Percentiles rank a stretch among this genome's conserved stretches.
These are phyloP conservation scores for Urophycis tenuis DNA, from an alignment of 2,797 vertebrate genomes.

Conservation along the genomic window DNA sequence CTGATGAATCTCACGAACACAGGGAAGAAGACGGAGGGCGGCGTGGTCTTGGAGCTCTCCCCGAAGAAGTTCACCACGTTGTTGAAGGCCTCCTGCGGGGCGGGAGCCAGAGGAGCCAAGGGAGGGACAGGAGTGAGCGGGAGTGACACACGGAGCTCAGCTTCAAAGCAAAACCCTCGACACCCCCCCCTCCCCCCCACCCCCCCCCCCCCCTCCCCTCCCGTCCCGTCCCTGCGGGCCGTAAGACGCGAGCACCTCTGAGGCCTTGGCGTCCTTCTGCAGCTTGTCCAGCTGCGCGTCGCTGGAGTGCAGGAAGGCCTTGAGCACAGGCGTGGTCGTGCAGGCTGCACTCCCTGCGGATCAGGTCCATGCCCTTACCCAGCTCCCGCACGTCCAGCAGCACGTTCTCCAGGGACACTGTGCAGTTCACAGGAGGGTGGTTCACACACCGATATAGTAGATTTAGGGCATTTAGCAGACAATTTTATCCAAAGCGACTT, in stretches of 20 bases:
- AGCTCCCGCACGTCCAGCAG: slow-evolving; percentile 91
- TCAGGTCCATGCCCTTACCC: slow-evolving; percentile 93
- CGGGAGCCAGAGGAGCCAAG: not conserved
- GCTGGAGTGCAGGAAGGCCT: slow-evolving; percentile 79
- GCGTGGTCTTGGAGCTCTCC: slow-evolving; percentile 92
- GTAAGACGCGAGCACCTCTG: slow-evolving; percentile 71
- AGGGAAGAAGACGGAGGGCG: slow-evolving; percentile 94
- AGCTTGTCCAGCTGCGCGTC: slow-evolving; percentile 87
- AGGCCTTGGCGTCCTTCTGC: slow-evolving; percentile 85
- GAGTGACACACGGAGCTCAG: not conserved
- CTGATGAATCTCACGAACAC: slow-evolving; percentile 95
- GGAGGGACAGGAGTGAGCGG: not conserved
- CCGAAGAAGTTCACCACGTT: slow-evolving; percentile 94
- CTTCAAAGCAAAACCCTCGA: too few relatives aligned
- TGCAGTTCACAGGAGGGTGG: slow-evolving; percentile 35
- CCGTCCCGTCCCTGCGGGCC: not conserved
- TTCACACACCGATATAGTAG: too few relatives aligned
- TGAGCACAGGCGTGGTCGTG: slow-evolving; percentile 86
- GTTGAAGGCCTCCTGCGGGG: slow-evolving; percentile 87
- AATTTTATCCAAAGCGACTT: too few relatives aligned
- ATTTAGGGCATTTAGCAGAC: too few relatives aligned
- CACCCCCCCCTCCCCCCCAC: too few relatives aligned
- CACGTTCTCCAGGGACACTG: slow-evolving; percentile 95
- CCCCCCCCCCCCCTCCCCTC: too few relatives aligned
- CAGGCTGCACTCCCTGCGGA: slow-evolving; percentile 84